These are phyloP conservation scores for Falco peregrinus DNA, from an alignment of 2,797 vertebrate species.

Conservation along the genomic window DNA sequence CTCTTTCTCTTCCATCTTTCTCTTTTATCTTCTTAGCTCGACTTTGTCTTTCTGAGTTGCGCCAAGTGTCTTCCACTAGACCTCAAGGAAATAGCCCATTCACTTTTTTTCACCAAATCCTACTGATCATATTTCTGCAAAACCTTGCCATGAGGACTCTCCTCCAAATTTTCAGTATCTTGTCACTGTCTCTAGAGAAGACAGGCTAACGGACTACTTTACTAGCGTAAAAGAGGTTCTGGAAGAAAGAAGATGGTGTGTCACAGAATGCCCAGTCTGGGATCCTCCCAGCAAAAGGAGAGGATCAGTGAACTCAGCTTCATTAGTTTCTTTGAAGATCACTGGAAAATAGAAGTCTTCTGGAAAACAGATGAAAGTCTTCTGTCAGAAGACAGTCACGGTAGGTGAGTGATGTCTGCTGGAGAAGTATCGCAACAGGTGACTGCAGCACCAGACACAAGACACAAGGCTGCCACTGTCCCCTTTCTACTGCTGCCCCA, in stretches of 20 bases:
- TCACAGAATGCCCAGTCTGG: not conserved
- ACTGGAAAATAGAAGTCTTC: not conserved
- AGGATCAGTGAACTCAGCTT: not conserved
- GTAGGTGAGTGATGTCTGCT: not conserved
- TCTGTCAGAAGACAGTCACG: not conserved
- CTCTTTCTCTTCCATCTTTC: not conserved
- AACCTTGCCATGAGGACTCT: not conserved
- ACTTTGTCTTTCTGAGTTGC: not conserved
- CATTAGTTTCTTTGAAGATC: not conserved
- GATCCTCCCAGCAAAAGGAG: not conserved
- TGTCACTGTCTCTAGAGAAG: not conserved
- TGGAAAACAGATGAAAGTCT: not conserved
- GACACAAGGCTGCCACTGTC: not conserved
- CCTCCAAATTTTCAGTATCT: not conserved
- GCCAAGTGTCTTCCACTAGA: not conserved
- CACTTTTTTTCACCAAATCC: not conserved
- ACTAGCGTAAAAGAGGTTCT: not conserved
- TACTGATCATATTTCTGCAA: not conserved
- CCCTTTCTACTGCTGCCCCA: rapidly evolving
- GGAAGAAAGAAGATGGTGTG: not conserved
- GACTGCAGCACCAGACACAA: not conserved
- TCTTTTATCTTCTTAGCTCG: not conserved
- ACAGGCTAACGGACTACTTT: not conserved
- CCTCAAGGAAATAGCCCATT: not conserved
- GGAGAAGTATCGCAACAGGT: not conserved